A percentile compares a stretch with the other conserved stretches of the same genome.
These are phyloP conservation scores for Epinephelus fuscoguttatus DNA, from an alignment of 2,113 vertebrate species.

Conservation along the genomic window DNA sequence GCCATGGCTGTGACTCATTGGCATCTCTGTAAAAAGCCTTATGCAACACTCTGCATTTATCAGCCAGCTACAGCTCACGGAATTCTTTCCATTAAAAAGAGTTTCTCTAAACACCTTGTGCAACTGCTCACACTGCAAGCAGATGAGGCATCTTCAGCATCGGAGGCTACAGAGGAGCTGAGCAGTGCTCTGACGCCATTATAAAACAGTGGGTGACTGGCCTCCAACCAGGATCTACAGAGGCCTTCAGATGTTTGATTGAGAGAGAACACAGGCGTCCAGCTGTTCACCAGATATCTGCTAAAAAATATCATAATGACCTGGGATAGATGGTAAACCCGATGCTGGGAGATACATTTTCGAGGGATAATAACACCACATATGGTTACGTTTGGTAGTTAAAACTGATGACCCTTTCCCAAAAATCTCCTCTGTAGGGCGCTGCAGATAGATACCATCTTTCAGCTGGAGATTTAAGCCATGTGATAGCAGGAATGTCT, in stretches of 20 bases:
- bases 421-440: conserved; percentile 16
- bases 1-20: conserved; percentile 69
- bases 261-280: conserved; percentile 58
- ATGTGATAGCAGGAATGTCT: not conserved
- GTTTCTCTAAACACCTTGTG: conserved; percentile 41
- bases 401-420: not conserved
- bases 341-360: conserved; percentile 18
- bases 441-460: not conserved
- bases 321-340: conserved; percentile 25
- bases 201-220: conserved; percentile 51
- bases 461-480: not conserved
- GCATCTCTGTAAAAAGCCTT: conserved; percentile 51
- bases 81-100: conserved; percentile 31
- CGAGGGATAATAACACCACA: not conserved
- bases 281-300: conserved; percentile 46
- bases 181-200: conserved; percentile 29
- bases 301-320: conserved; percentile 33
- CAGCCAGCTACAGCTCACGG: conserved; percentile 46
- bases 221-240: conserved; percentile 45
- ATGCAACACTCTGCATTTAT: conserved; percentile 60
- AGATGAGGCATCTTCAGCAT: conserved; percentile 14
- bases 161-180: conserved; percentile 27
- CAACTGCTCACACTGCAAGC: conserved; percentile 22
- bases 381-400: conserved; percentile 5
- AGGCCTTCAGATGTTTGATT: conserved; percentile 52